Conservation (phyloP, 2,113 vertebrate genomes). For the Scomber colias region DNA sequence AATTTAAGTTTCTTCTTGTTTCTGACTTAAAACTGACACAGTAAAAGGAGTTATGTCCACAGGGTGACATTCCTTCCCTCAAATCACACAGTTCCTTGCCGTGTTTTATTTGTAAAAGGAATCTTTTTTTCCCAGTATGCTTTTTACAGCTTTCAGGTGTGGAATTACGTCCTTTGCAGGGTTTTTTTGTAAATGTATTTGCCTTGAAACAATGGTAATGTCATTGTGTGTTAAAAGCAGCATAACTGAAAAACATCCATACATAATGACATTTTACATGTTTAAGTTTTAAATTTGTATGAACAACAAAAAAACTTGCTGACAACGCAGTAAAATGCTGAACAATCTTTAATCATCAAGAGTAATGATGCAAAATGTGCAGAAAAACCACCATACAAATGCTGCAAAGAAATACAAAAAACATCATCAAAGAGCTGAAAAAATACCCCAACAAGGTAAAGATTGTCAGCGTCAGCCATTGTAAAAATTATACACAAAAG, state of each 20-base stretch:
- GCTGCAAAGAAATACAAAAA: slow-evolving; percentile 19
- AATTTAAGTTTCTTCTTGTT: neutral
- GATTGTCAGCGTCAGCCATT: slow-evolving; percentile 9
- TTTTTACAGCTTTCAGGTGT: neutral
- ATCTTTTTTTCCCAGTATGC: neutral
- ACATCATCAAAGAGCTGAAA: slow-evolving; percentile 24
- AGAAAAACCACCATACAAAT: slow-evolving; percentile 53
- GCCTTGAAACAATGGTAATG: neutral
- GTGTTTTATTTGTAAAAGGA: neutral
- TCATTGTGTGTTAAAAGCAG: neutral
- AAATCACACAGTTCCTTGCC: neutral
- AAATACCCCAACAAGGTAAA: slow-evolving; percentile 45
- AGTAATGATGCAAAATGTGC: slow-evolving; percentile 46
- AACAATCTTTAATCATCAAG: slow-evolving; percentile 62
- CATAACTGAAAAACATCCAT: neutral
- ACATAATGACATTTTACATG: neutral
- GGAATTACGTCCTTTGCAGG: neutral
- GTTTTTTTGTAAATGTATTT: too few species aligned
- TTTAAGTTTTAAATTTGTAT: neutral
- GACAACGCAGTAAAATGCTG: slow-evolving; percentile 39
- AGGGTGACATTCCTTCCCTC: neutral
- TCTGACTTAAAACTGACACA: neutral
- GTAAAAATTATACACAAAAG: slow-evolving; percentile 36
- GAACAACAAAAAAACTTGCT: neutral
- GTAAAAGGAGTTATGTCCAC: neutral